These are phyloP conservation scores for Prinia subflava DNA, from an alignment of 2,113 vertebrate genomes.

Conservation along the genomic window DNA sequence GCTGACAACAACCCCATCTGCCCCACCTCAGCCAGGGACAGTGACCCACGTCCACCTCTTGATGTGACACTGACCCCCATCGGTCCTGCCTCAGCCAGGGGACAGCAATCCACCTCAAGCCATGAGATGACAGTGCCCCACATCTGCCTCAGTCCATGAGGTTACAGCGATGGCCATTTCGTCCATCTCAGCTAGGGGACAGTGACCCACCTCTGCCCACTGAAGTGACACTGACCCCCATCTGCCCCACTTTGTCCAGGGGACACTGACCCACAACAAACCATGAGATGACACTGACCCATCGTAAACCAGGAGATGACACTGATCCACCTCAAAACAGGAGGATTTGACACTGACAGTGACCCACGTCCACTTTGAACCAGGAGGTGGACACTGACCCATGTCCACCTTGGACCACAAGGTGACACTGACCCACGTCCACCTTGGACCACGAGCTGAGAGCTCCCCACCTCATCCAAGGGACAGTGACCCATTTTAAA, in stretches of 20 bases:
- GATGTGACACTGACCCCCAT: background rate
- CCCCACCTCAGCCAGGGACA: background rate
- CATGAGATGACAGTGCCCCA: background rate
- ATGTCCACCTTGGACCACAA: accelerated
- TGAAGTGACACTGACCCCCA: background rate
- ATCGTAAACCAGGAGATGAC: background rate
- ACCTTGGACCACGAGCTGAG: background rate
- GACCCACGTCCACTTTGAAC: background rate
- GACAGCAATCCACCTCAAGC: background rate
- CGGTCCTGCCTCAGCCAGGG: background rate
- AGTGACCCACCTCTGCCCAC: background rate
- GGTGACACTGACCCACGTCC: background rate
- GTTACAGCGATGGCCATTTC: background rate
- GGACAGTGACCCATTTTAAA: background rate
- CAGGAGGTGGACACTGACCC: background rate
- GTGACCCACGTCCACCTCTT: background rate
- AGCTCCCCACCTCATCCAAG: background rate
- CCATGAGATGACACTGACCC: background rate
- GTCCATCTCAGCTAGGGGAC: background rate
- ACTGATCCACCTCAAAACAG: background rate
- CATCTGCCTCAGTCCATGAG: background rate
- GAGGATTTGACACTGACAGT: background rate
- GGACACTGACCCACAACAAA: background rate
- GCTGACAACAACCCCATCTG: background rate
- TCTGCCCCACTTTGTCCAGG: background rate